Conservation (phyloP, 2,113 vertebrate genomes). For the Thamnaconus septentrionalis region DNA sequence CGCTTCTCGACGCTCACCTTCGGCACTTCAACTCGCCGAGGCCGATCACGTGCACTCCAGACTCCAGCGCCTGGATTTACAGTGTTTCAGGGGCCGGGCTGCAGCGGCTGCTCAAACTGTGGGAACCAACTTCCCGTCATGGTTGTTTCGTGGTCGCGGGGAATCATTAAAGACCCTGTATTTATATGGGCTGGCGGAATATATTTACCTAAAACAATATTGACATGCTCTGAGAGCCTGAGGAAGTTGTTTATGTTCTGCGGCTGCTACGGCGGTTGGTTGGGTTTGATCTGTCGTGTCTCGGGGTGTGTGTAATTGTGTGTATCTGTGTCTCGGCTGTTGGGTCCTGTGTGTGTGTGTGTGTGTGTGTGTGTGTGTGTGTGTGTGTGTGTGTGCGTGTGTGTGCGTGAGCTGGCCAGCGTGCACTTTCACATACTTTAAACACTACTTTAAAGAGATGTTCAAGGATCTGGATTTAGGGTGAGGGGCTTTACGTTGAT, state of each 20-base stretch:
- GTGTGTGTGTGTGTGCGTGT: not conserved
- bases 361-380: conserved; percentile 18
- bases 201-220: conserved; percentile 74
- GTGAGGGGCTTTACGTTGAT: not conserved
- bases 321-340: conserved; percentile 17
- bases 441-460: not conserved
- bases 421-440: not conserved
- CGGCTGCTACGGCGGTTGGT: conserved; percentile 48
- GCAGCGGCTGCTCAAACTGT: conserved; percentile 58
- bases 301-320: conserved; percentile 58
- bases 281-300: conserved; percentile 67
- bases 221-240: conserved; percentile 70
- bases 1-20: conserved; percentile 49
- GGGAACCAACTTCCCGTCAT: conserved; percentile 70
- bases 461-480: not conserved
- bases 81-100: conserved; percentile 57
- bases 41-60: conserved; percentile 21
- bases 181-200: conserved; percentile 66
- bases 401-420: not conserved
- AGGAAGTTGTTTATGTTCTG: conserved; percentile 76
- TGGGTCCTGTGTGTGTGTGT: conserved; percentile 17
- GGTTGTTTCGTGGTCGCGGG: conserved; percentile 57
- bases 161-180: conserved; percentile 69
- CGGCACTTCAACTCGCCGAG: not conserved
- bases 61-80: conserved; percentile 44